These are phyloP conservation scores for Oryzias sinensis DNA, from an alignment of 2,797 vertebrate species.

Conservation along the genomic window DNA sequence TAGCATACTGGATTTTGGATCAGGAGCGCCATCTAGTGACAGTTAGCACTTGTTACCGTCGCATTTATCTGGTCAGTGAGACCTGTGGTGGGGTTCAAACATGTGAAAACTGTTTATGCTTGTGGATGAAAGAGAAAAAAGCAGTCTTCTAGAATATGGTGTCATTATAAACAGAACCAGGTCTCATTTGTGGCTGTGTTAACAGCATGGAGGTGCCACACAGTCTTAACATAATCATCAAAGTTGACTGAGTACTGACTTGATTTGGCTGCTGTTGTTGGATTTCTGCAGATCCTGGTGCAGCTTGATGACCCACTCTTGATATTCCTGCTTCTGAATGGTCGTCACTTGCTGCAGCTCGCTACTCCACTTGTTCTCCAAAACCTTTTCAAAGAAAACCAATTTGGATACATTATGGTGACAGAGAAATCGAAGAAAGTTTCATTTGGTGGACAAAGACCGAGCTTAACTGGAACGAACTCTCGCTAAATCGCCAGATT, in stretches of 20 bases:
- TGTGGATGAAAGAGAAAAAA: too few species aligned
- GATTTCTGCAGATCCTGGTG: constrained; percentile 94
- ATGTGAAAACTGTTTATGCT: too few species aligned
- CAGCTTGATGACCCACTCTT: constrained; percentile 97
- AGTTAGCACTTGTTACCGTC: neutral
- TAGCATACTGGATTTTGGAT: neutral
- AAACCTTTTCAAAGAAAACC: constrained; percentile 71
- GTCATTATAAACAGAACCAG: too few species aligned
- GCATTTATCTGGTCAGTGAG: too few species aligned
- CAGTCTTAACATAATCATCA: neutral
- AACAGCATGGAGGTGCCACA: neutral
- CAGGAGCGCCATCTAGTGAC: constrained; percentile 2
- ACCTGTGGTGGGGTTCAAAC: too few species aligned
- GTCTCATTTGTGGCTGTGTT: too few species aligned
- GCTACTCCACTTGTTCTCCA: constrained; percentile 95
- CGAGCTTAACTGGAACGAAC: neutral
- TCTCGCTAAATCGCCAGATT: neutral
- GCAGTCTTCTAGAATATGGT: too few species aligned
- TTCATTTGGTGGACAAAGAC: neutral
- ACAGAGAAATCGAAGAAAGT: neutral
- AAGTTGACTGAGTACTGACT: constrained; percentile 64
- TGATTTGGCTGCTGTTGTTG: constrained; percentile 86
- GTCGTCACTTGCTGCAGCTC: constrained; percentile 91
- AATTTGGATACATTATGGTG: neutral
- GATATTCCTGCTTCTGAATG: constrained; percentile 98